Evolutionary conservation across 37 sponge, comb jelly and placozoan species (phyloP).

Genomic region (Chondrilla cf. caribensis): DNA sequence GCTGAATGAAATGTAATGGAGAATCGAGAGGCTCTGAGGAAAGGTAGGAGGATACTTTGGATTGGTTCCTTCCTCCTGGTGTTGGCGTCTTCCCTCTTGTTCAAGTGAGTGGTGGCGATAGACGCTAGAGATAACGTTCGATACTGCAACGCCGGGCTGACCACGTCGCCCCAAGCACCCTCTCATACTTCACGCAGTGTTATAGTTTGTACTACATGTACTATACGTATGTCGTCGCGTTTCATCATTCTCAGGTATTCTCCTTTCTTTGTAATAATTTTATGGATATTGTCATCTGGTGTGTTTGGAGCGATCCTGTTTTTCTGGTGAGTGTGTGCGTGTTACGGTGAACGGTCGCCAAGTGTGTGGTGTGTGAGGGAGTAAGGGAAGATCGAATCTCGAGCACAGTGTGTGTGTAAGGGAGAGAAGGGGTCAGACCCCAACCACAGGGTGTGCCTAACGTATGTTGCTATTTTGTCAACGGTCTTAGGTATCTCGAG

Average conservation of each 20-base stretch:
- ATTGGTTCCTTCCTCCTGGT: background rate
- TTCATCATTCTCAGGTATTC: no score
- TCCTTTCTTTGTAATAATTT: background rate
- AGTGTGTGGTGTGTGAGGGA: no score
- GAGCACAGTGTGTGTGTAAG: no score
- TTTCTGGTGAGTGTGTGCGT: slow-evolving; percentile 13
- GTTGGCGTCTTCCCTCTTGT: background rate
- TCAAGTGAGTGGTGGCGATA: background rate
- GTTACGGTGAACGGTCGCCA: no score
- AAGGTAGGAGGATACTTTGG: background rate
- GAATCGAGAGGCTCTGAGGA: background rate
- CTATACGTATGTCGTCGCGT: no score
- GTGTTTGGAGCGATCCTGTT: background rate
- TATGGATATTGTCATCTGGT: slow-evolving; percentile 10
- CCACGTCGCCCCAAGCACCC: background rate
- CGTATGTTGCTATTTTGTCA: background rate
- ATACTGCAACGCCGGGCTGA: background rate
- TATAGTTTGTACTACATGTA: no score
- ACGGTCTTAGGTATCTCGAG: background rate
- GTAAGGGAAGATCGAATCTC: no score
- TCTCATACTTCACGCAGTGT: no score
- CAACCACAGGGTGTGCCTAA: no score
- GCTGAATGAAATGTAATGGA: background rate
- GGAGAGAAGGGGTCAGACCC: no score
- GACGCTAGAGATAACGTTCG: background rate